phyloP scores from a whole-genome alignment of 2,888 invertebrate species.

The Heliconius ethilla region DNA sequence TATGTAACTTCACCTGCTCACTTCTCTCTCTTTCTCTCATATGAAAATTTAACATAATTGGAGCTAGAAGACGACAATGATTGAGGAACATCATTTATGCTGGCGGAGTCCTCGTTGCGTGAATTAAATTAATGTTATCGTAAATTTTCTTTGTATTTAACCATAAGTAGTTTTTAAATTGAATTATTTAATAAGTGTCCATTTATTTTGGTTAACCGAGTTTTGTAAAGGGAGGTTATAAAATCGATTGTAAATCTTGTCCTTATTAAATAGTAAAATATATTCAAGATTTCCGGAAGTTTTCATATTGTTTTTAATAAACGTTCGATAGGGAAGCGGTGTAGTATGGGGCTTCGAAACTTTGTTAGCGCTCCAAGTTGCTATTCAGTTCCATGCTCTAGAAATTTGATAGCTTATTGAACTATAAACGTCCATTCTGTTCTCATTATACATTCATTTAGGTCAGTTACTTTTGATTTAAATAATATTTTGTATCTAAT shows the following conservation, averaged over 20 bases:
- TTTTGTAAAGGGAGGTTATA: no score
- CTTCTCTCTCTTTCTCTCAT: constrained; percentile 58
- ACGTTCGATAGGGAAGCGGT: constrained; percentile 47
- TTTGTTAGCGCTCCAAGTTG: constrained; percentile 45
- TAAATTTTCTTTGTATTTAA: constrained; percentile 41
- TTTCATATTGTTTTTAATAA: constrained; percentile 35
- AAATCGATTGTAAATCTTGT: background rate
- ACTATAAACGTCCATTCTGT: constrained; percentile 39
- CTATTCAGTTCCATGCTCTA: constrained; percentile 42
- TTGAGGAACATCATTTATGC: constrained; percentile 57
- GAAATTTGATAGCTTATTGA: constrained; percentile 48
- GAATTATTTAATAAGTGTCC: background rate
- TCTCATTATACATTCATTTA: constrained; percentile 38
- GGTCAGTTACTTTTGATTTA: constrained; percentile 4
- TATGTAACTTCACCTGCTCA: constrained; percentile 59
- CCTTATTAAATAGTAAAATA: background rate
- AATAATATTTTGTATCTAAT: background rate
- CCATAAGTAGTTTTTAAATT: constrained; percentile 1
- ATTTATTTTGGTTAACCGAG: no score
- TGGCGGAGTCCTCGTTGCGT: constrained; percentile 51
- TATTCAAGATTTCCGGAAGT: constrained; percentile 1
- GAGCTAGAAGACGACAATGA: constrained; percentile 64
- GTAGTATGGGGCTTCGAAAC: constrained; percentile 46
- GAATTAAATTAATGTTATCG: constrained; percentile 68
- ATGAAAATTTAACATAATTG: constrained; percentile 66